Base-by-base conservation (phyloP, 1,140 invertebrate species). In the Zeugodacus cucurbitae region DNA sequence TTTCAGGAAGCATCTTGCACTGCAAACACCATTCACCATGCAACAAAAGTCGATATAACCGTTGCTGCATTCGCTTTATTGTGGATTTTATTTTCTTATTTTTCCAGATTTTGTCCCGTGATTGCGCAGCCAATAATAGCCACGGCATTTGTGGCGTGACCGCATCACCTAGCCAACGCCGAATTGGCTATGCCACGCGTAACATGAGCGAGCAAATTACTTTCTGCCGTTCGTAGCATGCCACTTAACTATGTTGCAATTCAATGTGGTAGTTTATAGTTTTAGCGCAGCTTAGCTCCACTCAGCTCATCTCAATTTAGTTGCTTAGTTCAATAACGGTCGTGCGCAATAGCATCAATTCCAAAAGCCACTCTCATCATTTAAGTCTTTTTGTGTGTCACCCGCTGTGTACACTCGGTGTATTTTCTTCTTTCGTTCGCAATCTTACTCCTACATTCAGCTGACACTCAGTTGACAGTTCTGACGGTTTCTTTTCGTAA, bases 161-260 rank as follows among this genome's bases (percentile, higher is more conserved):
- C 74, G 26, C 74, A 48, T 82, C 74, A 54, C 37, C 6, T 20
- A n/a, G 37, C 17, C 70, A 74, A 20, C 70, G 22, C 70, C 37
- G 41, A 74, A 74, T 74, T 44, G 70, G 74, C 41, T 29, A 29
- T 29, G n/a, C n/a, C 41, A 29, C n/a, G 41, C 11, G 22, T 70
- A 82, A 34, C 74, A 41, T 82, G 44, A 82, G 41, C 41, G 74
- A n/a, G 70, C 37, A 6, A 70, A 29, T 78, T 17, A 22, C 20
- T 37, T 14, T 44, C 48, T 2, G 10, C 20, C 67, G 41, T 10
- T 11, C 4, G 3, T 82, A 26, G 22, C 74, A 82, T 82, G 41
- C 74, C 41, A 48, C 41, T 82, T 48, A 82, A 48, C n/a, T 10
- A 41, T 82, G 37, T 82, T 82, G 74, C 74, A 82, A 82, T 82